A percentile compares a stretch with the other conserved stretches of the same genome.
Conservation (phyloP, 1,140 invertebrate species). For the Lepidurus couesii region DNA sequence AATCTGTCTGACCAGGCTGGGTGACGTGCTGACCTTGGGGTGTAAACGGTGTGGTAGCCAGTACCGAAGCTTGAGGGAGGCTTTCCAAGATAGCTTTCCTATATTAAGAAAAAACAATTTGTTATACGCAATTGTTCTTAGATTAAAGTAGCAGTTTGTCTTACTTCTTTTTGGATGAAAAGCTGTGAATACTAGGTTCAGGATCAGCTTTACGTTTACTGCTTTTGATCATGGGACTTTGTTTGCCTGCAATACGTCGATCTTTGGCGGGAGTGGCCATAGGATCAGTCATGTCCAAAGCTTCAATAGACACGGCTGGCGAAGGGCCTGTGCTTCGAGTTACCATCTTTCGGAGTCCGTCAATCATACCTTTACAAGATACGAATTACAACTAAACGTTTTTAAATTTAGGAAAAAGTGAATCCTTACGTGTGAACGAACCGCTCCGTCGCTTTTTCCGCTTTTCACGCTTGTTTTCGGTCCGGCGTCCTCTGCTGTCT, state of each 20-base stretch:
- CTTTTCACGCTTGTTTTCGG: slow-evolving; percentile 48
- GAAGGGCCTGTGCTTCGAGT: slow-evolving; percentile 42
- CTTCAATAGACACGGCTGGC: slow-evolving; percentile 38
- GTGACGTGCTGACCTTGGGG: slow-evolving; percentile 31
- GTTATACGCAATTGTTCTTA: not conserved
- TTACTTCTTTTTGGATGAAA: slow-evolving; percentile 55
- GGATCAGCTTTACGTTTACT: slow-evolving; percentile 31
- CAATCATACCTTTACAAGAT: slow-evolving; percentile 60
- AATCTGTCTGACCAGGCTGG: slow-evolving; percentile 26
- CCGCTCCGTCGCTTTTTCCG: slow-evolving; percentile 71
- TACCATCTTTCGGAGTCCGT: slow-evolving; percentile 69
- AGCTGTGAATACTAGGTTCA: slow-evolving; percentile 41
- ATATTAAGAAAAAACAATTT: slow-evolving; percentile 34
- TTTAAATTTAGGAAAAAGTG: slow-evolving; percentile 24
- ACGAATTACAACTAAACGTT: slow-evolving; percentile 26
- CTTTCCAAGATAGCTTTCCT: slow-evolving; percentile 41
- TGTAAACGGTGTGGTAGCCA: slow-evolving; percentile 35
- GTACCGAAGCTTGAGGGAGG: slow-evolving; percentile 38
- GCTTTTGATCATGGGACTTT: slow-evolving; percentile 54
- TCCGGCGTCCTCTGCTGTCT: slow-evolving; percentile 42
- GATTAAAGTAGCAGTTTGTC: slow-evolving; percentile 34
- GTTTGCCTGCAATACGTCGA: not conserved
- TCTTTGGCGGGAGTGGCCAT: slow-evolving; percentile 50
- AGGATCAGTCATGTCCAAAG: slow-evolving; percentile 46
- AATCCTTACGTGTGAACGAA: slow-evolving; percentile 65